Evolutionary conservation across 2,888 invertebrate species (phyloP), one percentile per base, ranked within the genome.

Genomic region (Agrotis clavis): DNA sequence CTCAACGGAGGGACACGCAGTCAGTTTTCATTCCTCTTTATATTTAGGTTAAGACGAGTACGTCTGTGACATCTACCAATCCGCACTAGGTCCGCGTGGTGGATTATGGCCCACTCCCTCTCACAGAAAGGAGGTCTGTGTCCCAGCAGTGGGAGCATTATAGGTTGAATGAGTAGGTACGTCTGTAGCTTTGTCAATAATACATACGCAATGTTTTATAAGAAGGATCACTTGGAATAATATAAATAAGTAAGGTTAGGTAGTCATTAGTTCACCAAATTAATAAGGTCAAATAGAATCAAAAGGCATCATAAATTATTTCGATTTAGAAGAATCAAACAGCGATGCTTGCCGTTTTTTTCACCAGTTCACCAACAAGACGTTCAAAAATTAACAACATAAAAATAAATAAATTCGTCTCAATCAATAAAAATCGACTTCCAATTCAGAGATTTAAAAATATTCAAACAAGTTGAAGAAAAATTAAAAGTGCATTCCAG

Each of bases 21-120:
- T 73, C 69, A 71, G 66, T 69, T 66, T 67, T 51, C 71, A 79
- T 67, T 56, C n/a, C 63, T 73, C 77, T 81, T 77, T 81, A 61
- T 74, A 77, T 81, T 67, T 67, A 71, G 67, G 68, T 74, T 83
- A 81, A 59, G 61, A 71, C 35, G 48, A 79, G 71, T n/a, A 30
- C 47, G 62, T 67, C 54, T 64, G 81, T 47, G n/a, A n/a, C n/a
- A n/a, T n/a, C n/a, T n/a, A n/a, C n/a, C n/a, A n/a, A n/a, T n/a
- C n/a, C n/a, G n/a, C n/a, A n/a, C n/a, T n/a, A n/a, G n/a, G n/a
- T n/a, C n/a, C n/a, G n/a, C n/a, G n/a, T n/a, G n/a, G n/a, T n/a
- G n/a, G n/a, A n/a, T n/a, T n/a, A n/a, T n/a, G n/a, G n/a, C n/a
- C n/a, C n/a, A n/a, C n/a, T n/a, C n/a, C n/a, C n/a, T n/a, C n/a